These are phyloP conservation scores for Gonioctena quinquepunctata DNA, from an alignment of 1,140 invertebrate genomes.

Conservation along the genomic window DNA sequence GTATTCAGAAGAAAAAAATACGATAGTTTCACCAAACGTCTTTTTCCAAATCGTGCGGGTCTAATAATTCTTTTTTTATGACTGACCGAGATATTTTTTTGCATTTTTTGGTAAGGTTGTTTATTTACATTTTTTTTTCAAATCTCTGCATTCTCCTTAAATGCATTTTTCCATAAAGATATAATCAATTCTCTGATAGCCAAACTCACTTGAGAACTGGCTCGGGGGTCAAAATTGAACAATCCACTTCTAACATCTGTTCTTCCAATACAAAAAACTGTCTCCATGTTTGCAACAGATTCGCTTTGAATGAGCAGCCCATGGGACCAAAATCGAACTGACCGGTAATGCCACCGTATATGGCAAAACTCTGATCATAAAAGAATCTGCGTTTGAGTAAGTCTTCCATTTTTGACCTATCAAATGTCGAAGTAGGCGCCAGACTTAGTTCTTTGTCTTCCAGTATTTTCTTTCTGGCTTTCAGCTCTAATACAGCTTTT, in stretches of 20 bases:
- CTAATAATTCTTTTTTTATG: too few species aligned
- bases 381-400: conserved; percentile 96
- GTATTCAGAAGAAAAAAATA: too few species aligned
- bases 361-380: conserved; percentile 98
- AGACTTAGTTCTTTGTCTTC: conserved; percentile 93
- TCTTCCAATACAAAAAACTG: conserved; percentile 97
- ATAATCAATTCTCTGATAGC: too few species aligned
- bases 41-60: too few species aligned
- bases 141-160: too few species aligned
- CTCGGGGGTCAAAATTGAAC: conserved; percentile 96
- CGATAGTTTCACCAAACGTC: too few species aligned
- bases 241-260: conserved; percentile 98
- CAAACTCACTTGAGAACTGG: conserved; percentile 86
- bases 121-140: too few species aligned
- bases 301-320: conserved; percentile 97
- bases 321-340: conserved; percentile 99
- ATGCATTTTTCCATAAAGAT: too few species aligned
- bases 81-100: too few species aligned
- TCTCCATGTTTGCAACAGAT: conserved; percentile 92
- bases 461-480: conserved; percentile 85
- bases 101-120: too few species aligned
- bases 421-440: conserved; percentile 79
- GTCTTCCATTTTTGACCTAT: conserved; percentile 95
- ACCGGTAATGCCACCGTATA: conserved; percentile 94
- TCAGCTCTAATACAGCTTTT: conserved; percentile 91